Base-by-base conservation (phyloP, 2,113 vertebrate species). In the Hyla sarda region DNA sequence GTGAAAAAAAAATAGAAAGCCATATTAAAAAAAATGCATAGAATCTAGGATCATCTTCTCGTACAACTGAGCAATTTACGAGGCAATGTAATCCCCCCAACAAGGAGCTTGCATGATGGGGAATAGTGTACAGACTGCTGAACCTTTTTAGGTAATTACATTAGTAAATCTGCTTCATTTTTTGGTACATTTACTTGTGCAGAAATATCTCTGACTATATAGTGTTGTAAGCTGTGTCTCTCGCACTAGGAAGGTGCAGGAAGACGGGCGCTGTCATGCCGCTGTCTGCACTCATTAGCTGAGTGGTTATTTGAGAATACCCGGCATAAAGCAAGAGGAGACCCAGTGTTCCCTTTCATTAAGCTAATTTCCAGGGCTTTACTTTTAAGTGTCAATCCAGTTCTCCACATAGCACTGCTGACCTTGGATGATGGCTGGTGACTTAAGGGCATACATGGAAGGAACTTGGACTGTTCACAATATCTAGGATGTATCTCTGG, bases 291-390 rank as follows among this genome's bases (percentile, higher is more conserved):
- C 92, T 91, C 94, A 94, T 96, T 94, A 96, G 94, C 91, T 95
- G 93, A 96, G 93, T 95, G 93, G 95, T 94, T 94, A 94, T 93
- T 90, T 95, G 95, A 97, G 94, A 94, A 91, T 88, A 89, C 91
- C 90, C 91, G 89, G 88, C 93, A 92, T 92, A 91, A 90, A 88
- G 92, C 88, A 89, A 90, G 30, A 92, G 87, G 88, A 90, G 65
- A 90, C 84, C 87, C 76, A 91, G 92, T 92, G 88, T 88, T 93
- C 92, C 92, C 87, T 95, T 95, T 94, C 92, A 95, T 96, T 95
- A 95, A 89, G 90, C 92, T 95, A 93, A 95, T 96, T 95, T 94
- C 92, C 93, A 92, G 95, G 93, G 94, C 92, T 45, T 94, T 28
- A 89, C 89, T 23, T 28, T 54, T 83, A 54, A 54, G 88, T 88